Conservation (phyloP, 92 coral and sea anemone species). For the Parazoanthus swiftii region DNA sequence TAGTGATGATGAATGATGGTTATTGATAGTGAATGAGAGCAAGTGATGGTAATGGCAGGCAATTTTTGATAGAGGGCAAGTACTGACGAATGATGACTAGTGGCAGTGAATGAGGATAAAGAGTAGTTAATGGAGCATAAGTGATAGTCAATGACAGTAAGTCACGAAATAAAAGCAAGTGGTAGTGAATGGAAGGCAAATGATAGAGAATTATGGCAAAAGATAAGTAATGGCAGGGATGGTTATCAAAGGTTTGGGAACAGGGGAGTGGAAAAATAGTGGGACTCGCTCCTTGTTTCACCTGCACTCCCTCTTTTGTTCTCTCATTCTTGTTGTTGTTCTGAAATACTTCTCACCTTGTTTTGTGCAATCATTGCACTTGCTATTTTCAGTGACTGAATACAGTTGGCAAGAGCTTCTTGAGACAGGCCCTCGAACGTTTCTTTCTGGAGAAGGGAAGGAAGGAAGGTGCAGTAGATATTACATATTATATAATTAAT, state of each 20-base stretch:
- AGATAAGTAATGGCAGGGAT: too few species aligned
- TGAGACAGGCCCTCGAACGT: slow-evolving; percentile 99
- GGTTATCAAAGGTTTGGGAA: neutral
- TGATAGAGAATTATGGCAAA: too few species aligned
- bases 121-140: neutral
- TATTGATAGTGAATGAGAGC: too few species aligned
- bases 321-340: too few species aligned
- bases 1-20: neutral
- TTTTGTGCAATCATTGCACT: slow-evolving; percentile 84
- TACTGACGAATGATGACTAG: neutral
- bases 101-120: neutral
- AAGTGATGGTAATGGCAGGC: neutral
- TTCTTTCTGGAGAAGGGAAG: slow-evolving; percentile 70
- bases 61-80: too few species aligned
- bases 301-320: too few species aligned
- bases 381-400: slow-evolving; percentile 86
- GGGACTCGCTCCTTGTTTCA: too few species aligned
- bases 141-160: neutral
- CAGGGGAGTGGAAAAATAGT: too few species aligned
- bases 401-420: slow-evolving; percentile 92
- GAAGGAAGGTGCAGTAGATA: neutral
- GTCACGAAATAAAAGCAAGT: neutral
- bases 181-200: too few species aligned
- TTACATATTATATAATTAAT: too few species aligned
- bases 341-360: slow-evolving; percentile 59